These are phyloP conservation scores for Mus spretus DNA, from an alignment of 2,797 vertebrate species.

Conservation along the genomic window DNA sequence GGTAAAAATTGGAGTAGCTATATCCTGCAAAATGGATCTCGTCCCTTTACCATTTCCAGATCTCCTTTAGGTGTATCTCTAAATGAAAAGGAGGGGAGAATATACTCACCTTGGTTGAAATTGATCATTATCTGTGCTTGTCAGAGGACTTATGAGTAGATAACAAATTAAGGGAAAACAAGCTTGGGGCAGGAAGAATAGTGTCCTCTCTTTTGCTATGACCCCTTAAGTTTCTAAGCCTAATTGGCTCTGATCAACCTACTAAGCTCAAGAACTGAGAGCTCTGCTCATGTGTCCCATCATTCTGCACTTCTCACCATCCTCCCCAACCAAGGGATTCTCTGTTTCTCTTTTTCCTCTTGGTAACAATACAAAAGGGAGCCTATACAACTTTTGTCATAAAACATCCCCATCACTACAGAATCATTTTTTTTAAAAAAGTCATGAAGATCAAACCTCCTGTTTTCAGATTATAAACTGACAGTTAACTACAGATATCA, in stretches of 20 bases:
- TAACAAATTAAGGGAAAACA: conserved; percentile 91
- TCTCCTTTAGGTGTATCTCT: conserved; percentile 60
- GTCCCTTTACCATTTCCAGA: conserved; percentile 60
- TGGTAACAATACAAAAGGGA: conserved; percentile 19
- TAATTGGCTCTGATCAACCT: conserved; percentile 22
- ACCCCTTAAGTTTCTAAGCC: not conserved
- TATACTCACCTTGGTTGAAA: conserved; percentile 89
- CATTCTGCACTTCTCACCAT: conserved; percentile 56
- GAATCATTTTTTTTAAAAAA: conserved; percentile 10
- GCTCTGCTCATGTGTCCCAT: conserved; percentile 17
- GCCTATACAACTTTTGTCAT: conserved; percentile 60
- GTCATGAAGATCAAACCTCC: conserved; percentile 56
- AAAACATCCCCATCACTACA: conserved; percentile 67
- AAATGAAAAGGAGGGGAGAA: conserved; percentile 72
- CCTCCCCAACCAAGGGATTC: conserved; percentile 22
- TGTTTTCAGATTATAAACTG: conserved; percentile 44
- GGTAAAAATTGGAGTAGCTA: conserved; percentile 58
- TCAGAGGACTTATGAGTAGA: conserved; percentile 98
- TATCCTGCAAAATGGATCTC: conserved; percentile 64
- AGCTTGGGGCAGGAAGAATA: conserved; percentile 34
- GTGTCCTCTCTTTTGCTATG: conserved; percentile 53
- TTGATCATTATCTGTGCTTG: conserved; percentile 98
- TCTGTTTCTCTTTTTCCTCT: conserved; percentile 53
- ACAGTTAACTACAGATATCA: conserved; percentile 67
- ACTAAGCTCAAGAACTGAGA: conserved; percentile 52